Evolutionary conservation across 2,888 invertebrate genomes (phyloP), one percentile per base, ranked within the genome.

Genomic region (Agrochola lota): DNA sequence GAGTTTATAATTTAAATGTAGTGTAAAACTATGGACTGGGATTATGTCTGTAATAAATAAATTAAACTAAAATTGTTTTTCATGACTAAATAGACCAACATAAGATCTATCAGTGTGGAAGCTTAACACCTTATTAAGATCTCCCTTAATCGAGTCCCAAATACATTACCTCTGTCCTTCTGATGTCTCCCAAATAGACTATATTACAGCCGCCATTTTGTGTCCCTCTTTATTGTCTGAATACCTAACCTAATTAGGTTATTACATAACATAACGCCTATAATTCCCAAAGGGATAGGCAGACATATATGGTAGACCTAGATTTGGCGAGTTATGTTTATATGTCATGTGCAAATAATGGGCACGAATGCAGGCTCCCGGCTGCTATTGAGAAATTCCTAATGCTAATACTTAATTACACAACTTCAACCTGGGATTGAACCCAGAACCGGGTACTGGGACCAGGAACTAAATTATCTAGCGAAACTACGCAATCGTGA

Each of bases 151-250:
- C 70, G 70, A n/a, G 69, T 71, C 79, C 74, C 57, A 78, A 83
- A 83, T 52, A 78, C 73, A 83, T 83, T 73, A 83, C 59, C 66
- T 80, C 43, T 26, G 62, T 52, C 59, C 46, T 46, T 49, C 26
- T 67, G 52, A 79, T 57, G 64, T 62, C 30, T 46, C 59, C 66
- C 71, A 72, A 71, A 71, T 55, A 63, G 63, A 63, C 74, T 23
- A 40, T 55, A 52, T 69, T 63, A 69, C 57, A 63, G 71, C 74
- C 46, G 35, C 74, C 69, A 85, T 85, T 63, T 77, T 74, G 64
- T 23, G 66, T 62, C 64, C 66, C 73, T 63, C 23, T 66, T 78
- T 72, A 35, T 72, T 49, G 60, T 81, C 69, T 59, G 43, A 74
- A 74, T 66, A 57, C 26, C 69, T 78, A 80, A 67, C 63, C 67